A percentile compares a stretch with the other conserved stretches of the same genome.
These are phyloP conservation scores for Philopedon plagiatum DNA, from an alignment of 2,888 invertebrate genomes.

Conservation along the genomic window DNA sequence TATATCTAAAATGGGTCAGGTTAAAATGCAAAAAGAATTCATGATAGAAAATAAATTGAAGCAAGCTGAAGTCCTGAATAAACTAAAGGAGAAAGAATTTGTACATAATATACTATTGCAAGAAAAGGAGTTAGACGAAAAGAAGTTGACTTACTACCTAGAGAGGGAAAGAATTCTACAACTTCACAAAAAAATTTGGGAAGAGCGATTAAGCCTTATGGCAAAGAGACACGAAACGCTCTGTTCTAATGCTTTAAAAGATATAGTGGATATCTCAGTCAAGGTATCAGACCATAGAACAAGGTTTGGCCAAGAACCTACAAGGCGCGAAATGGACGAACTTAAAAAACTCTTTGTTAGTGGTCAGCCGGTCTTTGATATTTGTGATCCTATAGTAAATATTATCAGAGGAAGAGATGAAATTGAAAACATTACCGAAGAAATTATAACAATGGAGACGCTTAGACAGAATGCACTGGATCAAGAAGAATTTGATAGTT, in stretches of 20 bases:
- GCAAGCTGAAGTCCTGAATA: slow-evolving; percentile 70
- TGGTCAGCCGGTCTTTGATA: slow-evolving; percentile 72
- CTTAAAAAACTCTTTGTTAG: slow-evolving; percentile 74
- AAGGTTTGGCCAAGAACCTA: slow-evolving; percentile 66
- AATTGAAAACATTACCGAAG: slow-evolving; percentile 63
- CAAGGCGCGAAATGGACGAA: slow-evolving; percentile 69
- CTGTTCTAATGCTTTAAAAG: slow-evolving; percentile 72
- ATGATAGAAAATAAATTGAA: slow-evolving; percentile 72
- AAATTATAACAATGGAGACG: slow-evolving; percentile 70
- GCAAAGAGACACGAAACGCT: slow-evolving; percentile 70
- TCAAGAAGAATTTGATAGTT: slow-evolving; percentile 73
- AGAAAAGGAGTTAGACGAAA: slow-evolving; percentile 55
- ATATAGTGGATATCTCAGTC: slow-evolving; percentile 72
- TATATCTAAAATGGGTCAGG: slow-evolving; percentile 75
- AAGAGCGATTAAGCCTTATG: slow-evolving; percentile 71
- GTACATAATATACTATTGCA: slow-evolving; percentile 57
- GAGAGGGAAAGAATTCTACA: slow-evolving; percentile 71
- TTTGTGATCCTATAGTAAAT: slow-evolving; percentile 68
- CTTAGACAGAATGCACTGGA: slow-evolving; percentile 72
- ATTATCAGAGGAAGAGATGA: slow-evolving; percentile 63
- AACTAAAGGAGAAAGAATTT: slow-evolving; percentile 71
- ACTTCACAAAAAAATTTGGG: slow-evolving; percentile 71
- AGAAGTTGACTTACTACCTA: slow-evolving; percentile 61
- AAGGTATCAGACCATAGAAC: slow-evolving; percentile 71
- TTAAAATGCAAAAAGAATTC: slow-evolving; percentile 73